Conservation (phyloP, 2,113 vertebrate species). For the Pluvialis apricaria region DNA sequence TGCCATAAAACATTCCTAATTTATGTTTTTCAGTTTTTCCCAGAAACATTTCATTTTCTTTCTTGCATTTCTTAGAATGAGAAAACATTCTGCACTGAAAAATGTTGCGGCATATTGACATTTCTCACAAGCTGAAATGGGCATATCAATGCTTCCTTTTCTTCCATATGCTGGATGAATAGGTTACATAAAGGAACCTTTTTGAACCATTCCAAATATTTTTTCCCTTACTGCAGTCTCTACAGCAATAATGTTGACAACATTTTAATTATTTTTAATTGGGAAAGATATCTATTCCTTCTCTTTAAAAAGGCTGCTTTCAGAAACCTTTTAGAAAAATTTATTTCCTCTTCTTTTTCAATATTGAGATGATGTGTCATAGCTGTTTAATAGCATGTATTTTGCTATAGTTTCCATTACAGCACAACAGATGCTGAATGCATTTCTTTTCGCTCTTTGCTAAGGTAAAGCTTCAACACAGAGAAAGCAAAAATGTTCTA, state of each 20-base stretch:
- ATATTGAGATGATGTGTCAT: background rate
- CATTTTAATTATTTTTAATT: background rate
- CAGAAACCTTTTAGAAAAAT: background rate
- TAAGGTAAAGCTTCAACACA: conserved; percentile 57
- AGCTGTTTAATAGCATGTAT: background rate
- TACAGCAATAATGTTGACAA: background rate
- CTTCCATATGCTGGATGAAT: background rate
- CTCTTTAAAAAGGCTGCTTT: background rate
- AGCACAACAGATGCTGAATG: background rate
- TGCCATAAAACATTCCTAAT: background rate
- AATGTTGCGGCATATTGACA: background rate
- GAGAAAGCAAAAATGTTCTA: conserved; percentile 26
- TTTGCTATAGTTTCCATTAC: background rate
- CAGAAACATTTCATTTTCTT: background rate
- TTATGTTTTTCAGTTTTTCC: background rate
- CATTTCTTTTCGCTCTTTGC: background rate
- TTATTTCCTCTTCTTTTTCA: background rate
- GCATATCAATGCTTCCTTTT: background rate
- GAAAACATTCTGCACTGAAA: background rate
- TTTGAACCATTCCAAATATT: background rate
- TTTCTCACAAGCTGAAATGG: conserved; percentile 18
- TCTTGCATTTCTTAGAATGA: background rate
- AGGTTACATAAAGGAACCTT: background rate
- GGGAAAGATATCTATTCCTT: background rate
- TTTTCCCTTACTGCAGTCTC: background rate